Evolutionary conservation across 2,888 invertebrate genomes (phyloP).

Genomic region (Frankliniella intonsa): DNA sequence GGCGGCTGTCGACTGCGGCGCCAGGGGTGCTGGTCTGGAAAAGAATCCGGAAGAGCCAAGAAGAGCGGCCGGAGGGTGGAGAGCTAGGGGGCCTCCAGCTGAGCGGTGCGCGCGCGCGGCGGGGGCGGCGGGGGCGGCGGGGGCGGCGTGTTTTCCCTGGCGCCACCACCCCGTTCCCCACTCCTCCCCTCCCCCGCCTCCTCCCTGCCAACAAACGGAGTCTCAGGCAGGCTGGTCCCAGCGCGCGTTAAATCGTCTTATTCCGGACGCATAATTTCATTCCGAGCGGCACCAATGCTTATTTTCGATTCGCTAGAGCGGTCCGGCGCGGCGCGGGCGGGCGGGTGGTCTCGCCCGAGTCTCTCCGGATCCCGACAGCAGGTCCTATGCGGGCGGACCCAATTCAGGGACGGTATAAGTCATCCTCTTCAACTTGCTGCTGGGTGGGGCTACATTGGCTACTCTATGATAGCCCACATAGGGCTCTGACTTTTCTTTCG

Average conservation of each 20-base stretch:
- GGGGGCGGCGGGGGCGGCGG: neutral
- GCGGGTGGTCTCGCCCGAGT: too few species aligned
- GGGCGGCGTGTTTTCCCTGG: neutral
- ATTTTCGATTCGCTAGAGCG: conserved; percentile 8
- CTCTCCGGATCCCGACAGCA: too few species aligned
- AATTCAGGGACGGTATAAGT: too few species aligned
- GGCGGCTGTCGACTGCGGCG: too few species aligned
- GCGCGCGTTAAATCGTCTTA: conserved; percentile 13
- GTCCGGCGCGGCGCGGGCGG: neutral
- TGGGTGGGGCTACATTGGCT: neutral
- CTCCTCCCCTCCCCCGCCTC: neutral
- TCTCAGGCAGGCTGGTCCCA: neutral
- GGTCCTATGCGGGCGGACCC: too few species aligned
- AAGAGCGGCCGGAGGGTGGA: too few species aligned
- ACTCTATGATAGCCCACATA: too few species aligned
- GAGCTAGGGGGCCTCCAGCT: too few species aligned
- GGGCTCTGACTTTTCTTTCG: too few species aligned
- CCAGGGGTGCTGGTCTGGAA: too few species aligned
- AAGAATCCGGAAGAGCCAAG: too few species aligned
- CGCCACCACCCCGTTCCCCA: neutral
- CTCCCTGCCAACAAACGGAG: neutral
- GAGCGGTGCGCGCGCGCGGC: too few species aligned
- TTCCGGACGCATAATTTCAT: conserved; percentile 16
- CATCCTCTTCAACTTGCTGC: neutral
- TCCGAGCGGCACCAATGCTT: neutral